Evolutionary conservation across 2,888 invertebrate species (phyloP).

Genomic region (Microplitis manilae): DNA sequence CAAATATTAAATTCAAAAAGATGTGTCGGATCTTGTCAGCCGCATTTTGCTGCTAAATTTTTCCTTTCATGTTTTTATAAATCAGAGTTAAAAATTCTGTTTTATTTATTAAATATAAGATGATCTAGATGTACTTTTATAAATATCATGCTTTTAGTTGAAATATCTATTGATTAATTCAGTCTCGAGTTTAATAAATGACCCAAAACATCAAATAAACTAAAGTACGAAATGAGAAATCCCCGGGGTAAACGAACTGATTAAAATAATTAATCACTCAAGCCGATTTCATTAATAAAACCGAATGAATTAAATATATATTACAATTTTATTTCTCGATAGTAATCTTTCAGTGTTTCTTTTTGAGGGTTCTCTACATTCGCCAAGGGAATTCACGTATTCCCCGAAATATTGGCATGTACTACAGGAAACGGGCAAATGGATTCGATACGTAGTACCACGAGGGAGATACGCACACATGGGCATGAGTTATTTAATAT

Average conservation of each 20-base stretch:
- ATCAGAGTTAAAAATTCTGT: not conserved
- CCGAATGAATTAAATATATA: not conserved
- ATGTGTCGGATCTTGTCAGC: not conserved
- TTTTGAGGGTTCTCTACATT: not conserved
- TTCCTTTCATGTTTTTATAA: not conserved
- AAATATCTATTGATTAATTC: not conserved
- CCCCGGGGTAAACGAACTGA: too few species aligned
- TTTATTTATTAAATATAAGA: too few species aligned
- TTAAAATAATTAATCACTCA: not conserved
- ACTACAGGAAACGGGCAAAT: conserved; percentile 18
- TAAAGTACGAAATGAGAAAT: too few species aligned
- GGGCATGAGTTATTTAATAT: conserved; percentile 29
- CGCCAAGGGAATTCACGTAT: conserved; percentile 6
- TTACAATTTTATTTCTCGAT: not conserved
- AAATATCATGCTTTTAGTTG: not conserved
- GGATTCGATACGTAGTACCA: conserved; percentile 4
- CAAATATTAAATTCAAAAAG: not conserved
- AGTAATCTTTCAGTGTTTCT: conserved; percentile 5
- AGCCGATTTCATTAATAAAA: not conserved
- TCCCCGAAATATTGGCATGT: conserved; percentile 23
- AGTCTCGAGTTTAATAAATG: not conserved
- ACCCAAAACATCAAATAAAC: too few species aligned
- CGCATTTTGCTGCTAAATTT: not conserved
- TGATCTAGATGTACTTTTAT: too few species aligned
- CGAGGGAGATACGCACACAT: conserved; percentile 17